Evolutionary conservation across 2,113 vertebrate species (phyloP), one percentile per base, ranked within the genome.

Genomic region (Oncorhynchus mykiss): DNA sequence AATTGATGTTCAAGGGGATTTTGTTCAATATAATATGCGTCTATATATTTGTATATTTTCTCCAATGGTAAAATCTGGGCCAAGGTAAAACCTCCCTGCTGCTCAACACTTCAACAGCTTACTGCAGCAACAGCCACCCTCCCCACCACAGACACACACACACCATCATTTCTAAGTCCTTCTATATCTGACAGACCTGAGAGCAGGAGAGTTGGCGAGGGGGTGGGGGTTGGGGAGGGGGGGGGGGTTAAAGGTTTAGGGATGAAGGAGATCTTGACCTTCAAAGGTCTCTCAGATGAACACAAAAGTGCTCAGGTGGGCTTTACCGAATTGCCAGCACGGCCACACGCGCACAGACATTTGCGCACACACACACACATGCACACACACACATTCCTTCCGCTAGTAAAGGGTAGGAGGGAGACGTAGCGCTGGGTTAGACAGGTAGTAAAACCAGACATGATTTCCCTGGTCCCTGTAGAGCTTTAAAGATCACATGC

Each of bases 251-350:
- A 51, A 14, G 49, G 49, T 13, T 51, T 51, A 51, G 49, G 76
- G 79, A 80, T 78, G 80, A 64, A 82, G 57, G 77, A 82, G 78
- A 73, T 49, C 82, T 89, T 93, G 91, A 92, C 91, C 90, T 91
- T 92, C 88, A 92, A 78, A 89, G 75, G 76, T 88, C 86, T 89
- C 78, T 88, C 83, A 86, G 87, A 88, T 86, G 81, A 88, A 91
- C 85, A 90, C 89, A 83, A 88, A 77, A 89, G 85, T 80, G 81
- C 84, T 88, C 82, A 81, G 80, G 79, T 76, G 82, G 72, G 39
- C 84, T 83, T 84, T 81, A 82, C 85, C 72, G 66, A 82, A 67
- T 76, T 60, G 72, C 39, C 73, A 67, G 31, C 71, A 70, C 27
- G 34, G 66, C 80, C 48, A 54, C 72, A 75, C 60, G 60, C 48